Evolutionary conservation across 2,797 vertebrate genomes (phyloP), one percentile per base, ranked within the genome.

Genomic region (Brachyrhaphis roseni): DNA sequence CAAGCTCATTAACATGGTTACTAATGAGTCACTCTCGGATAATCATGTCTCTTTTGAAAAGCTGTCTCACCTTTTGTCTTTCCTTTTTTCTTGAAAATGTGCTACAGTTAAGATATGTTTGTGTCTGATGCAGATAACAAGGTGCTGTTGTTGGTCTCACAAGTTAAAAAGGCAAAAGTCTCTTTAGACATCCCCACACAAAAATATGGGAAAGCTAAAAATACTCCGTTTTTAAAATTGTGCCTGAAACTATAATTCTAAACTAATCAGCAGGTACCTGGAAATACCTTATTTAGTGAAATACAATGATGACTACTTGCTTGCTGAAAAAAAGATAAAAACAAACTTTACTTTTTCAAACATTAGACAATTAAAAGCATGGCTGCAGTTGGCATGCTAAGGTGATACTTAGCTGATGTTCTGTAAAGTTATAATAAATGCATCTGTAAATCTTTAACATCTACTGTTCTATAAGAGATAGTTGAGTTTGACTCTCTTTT

Each of bases 1-100:
- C 71, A 18, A 34, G 45, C n/a, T 34, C 45, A 49, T 72, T 47
- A 72, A 49, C 71, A 72, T 47, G 71, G 51, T 53, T 55, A 53
- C 49, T 74, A 72, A 72, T 72, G 45, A 72, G n/a, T 72, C n/a
- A 31, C 41, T 45, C 26, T 71, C 41, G 1, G 26, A 71, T 71
- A 45, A 70, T 26, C 23, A 70, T 43, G 68, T 71, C 68, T 45
- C 41, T 71, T 39, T 43, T 71, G 41, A 45, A 71, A 70, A 45
- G 12, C 23, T 45, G 10, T 68, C 36, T 26, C 64, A 20, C 36
- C 64, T 68, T 68, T 41, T 68, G 20, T 12, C 16, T 59, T 28
- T 26, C 53, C 28, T 57, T 41, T 39, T 45, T 7, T 7, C 12
- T 13, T 16, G 41, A 71, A 71, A 43, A 2, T 2, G n/a, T 26